These are phyloP conservation scores for Lycopodina hypogea DNA, from an alignment of 37 sponge, comb jelly and placozoan genomes.

Conservation along the genomic window DNA sequence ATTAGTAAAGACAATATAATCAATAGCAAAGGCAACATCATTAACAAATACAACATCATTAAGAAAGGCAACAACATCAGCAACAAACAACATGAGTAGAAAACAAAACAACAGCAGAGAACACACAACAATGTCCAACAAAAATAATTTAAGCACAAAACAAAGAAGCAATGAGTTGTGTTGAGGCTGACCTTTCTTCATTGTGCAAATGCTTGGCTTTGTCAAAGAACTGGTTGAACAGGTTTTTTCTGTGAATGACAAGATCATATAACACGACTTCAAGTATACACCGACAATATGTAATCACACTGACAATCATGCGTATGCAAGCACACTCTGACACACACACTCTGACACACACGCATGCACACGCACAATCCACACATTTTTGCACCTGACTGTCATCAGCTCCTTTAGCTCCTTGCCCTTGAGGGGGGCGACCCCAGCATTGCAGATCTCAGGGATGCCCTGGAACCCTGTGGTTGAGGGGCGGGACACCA, in stretches of 20 bases:
- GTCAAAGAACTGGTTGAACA: constrained; percentile 38
- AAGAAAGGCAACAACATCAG: no score
- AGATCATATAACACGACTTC: background rate
- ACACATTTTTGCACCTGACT: background rate
- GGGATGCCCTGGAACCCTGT: constrained; percentile 20
- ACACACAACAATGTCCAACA: no score
- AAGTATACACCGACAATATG: background rate
- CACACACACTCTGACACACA: constrained; percentile 1
- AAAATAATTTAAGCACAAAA: background rate
- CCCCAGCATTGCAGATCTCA: constrained; percentile 48
- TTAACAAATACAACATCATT: no score
- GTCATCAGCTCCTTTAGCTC: constrained; percentile 32
- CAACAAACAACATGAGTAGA: no score
- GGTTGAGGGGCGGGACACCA: constrained; percentile 36
- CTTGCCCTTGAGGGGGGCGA: constrained; percentile 24
- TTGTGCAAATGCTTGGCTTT: constrained; percentile 50
- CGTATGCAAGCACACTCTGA: background rate
- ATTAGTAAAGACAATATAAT: no score
- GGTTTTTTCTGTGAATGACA: constrained; percentile 9
- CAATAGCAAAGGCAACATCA: no score
- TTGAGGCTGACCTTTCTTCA: constrained; percentile 36
- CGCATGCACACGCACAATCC: background rate
- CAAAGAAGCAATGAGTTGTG: background rate
- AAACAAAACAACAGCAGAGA: no score
- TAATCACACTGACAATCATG: background rate